Evolutionary conservation across 2,113 vertebrate genomes (phyloP).

Genomic region (Boleophthalmus pectinirostris): DNA sequence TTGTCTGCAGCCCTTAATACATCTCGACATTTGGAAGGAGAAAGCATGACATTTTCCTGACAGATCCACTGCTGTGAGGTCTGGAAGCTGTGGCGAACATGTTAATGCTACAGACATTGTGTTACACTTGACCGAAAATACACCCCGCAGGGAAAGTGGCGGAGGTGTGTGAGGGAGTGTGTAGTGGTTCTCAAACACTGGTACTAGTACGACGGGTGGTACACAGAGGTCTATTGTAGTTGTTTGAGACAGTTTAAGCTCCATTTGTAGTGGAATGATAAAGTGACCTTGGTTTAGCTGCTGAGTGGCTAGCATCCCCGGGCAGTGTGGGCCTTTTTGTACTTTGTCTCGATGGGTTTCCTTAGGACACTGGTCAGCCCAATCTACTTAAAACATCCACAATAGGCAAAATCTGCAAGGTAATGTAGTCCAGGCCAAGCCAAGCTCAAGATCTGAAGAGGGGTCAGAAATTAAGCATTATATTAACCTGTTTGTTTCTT

Average conservation of each 20-base stretch:
- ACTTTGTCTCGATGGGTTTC: no score
- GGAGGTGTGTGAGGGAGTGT: slow-evolving; percentile 11
- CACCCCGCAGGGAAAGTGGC: neutral
- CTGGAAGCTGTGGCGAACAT: slow-evolving; percentile 18
- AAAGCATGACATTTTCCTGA: slow-evolving; percentile 35
- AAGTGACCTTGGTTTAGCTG: no score
- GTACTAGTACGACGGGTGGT: neutral
- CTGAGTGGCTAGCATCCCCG: no score
- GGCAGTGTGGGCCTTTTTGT: no score
- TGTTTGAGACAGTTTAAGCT: neutral
- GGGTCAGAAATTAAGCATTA: neutral
- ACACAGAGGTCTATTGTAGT: neutral
- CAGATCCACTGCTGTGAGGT: slow-evolving; percentile 20
- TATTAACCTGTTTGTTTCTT: neutral
- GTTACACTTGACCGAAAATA: slow-evolving; percentile 23
- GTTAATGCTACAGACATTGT: slow-evolving; percentile 22
- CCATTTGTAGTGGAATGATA: no score
- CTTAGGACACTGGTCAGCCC: no score
- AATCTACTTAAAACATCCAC: no score
- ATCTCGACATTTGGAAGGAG: slow-evolving; percentile 27
- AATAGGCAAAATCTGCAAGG: no score
- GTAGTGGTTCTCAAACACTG: neutral
- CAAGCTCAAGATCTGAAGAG: no score
- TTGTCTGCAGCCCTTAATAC: slow-evolving; percentile 13
- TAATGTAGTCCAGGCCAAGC: no score